phyloP scores from a whole-genome alignment of 92 coral and sea anemone species.

The Porites lobata region DNA sequence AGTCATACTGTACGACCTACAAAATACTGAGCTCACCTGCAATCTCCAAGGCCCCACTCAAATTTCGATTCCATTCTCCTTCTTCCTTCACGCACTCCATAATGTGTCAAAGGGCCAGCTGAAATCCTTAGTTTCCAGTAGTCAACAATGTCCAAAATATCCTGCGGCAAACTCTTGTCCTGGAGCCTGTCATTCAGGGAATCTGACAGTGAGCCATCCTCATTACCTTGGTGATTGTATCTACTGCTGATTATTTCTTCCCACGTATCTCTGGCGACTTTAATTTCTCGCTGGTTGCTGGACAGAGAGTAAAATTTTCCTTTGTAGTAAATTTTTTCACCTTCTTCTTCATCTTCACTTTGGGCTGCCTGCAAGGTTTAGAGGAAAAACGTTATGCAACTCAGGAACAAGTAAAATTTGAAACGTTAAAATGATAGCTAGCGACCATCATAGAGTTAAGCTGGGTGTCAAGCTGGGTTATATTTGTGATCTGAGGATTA shows the following conservation, averaged over 20 bases:
- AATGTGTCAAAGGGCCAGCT: constrained; percentile 62
- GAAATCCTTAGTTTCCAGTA: constrained; percentile 52
- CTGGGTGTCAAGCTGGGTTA: no score
- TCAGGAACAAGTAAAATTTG: no score
- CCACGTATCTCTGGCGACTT: constrained; percentile 50
- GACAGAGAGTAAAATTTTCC: constrained; percentile 18
- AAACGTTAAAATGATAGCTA: no score
- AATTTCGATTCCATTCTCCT: constrained; percentile 54
- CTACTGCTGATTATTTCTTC: constrained; percentile 35
- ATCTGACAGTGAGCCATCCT: background rate
- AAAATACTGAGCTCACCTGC: constrained; percentile 40
- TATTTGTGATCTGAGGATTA: no score
- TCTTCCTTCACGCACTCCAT: constrained; percentile 59
- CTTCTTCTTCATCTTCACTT: constrained; percentile 13
- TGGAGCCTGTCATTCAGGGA: constrained; percentile 12
- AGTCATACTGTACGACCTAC: no score
- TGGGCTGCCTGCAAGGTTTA: constrained; percentile 15
- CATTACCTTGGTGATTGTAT: background rate
- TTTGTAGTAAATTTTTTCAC: constrained; percentile 26
- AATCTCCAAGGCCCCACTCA: constrained; percentile 67
- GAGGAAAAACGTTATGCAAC: no score
- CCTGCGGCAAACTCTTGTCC: constrained; percentile 40
- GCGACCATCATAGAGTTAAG: no score
- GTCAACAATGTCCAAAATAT: constrained; percentile 42
- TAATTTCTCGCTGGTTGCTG: constrained; percentile 40